Evolutionary conservation across 2,797 vertebrate genomes (phyloP).

Genomic region (Perodicticus potto): DNA sequence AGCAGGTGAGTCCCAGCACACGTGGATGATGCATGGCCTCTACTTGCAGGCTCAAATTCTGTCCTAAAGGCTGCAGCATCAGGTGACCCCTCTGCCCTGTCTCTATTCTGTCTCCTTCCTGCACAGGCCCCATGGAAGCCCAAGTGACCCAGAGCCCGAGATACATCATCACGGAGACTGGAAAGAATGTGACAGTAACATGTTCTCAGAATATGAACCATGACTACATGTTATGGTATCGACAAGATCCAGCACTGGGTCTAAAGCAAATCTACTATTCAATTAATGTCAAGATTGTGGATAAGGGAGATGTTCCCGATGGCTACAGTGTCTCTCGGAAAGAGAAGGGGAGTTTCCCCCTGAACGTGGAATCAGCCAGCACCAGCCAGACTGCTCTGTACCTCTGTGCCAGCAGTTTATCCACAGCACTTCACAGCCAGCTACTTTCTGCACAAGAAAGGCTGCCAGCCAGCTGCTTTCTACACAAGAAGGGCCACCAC

Average conservation of each 20-base stretch:
- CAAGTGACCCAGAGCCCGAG: constrained; percentile 54
- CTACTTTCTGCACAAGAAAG: not conserved
- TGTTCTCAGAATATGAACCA: constrained; percentile 57
- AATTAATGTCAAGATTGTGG: fast-evolving
- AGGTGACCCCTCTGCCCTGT: fast-evolving
- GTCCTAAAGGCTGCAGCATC: not conserved
- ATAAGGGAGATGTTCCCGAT: not conserved
- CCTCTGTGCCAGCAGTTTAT: constrained; percentile 60
- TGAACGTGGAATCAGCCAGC: not conserved
- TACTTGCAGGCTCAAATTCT: not conserved
- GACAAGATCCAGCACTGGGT: constrained; percentile 46
- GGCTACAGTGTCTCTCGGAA: not conserved
- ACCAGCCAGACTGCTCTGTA: constrained; percentile 61
- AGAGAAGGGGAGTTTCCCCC: not conserved
- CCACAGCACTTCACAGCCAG: not conserved
- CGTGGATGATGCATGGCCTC: fast-evolving
- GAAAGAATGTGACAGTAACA: not conserved
- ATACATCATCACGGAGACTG: not conserved
- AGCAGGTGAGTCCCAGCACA: constrained; percentile 51
- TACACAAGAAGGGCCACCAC: constrained; percentile 32
- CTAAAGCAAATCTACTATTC: constrained; percentile 66
- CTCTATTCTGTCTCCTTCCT: not conserved
- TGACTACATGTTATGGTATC: constrained; percentile 30
- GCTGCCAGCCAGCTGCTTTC: too few relatives aligned
- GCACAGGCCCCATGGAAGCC: not conserved